Evolutionary conservation across 37 sponge, comb jelly and placozoan genomes (phyloP).

Genomic region (Petrosia ficiformis): DNA sequence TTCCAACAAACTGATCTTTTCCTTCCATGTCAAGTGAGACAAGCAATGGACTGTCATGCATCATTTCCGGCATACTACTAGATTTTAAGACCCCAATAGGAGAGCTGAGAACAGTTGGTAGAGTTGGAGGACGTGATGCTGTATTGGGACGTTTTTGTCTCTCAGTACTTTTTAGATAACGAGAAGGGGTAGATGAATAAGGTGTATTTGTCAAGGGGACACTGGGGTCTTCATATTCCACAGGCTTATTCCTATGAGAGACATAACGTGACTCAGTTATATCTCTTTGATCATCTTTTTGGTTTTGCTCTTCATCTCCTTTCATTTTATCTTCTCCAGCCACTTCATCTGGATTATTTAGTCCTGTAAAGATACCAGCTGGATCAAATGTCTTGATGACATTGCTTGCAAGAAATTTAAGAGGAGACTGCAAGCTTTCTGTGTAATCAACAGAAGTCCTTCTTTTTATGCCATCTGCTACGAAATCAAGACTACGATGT

Average conservation of each 20-base stretch:
- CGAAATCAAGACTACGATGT: not conserved
- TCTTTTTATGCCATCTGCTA: not conserved
- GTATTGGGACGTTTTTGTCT: not conserved
- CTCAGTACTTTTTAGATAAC: not conserved
- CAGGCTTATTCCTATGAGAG: not conserved
- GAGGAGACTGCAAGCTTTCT: not conserved
- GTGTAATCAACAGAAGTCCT: not conserved
- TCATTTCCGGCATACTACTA: not conserved
- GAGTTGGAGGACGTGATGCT: not conserved
- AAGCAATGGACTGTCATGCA: not conserved
- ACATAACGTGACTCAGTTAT: not conserved
- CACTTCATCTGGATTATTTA: not conserved
- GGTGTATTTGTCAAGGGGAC: not conserved
- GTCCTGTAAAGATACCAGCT: not conserved
- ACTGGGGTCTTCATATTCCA: not conserved
- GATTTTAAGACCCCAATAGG: not conserved
- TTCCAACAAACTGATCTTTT: slow-evolving; percentile 13
- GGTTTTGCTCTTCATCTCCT: not conserved
- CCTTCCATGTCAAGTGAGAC: not conserved
- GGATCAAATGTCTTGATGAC: not conserved
- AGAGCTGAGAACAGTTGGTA: not conserved
- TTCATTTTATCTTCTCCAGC: not conserved
- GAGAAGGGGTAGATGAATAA: not conserved
- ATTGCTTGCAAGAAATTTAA: not conserved
- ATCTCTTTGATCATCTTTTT: too few relatives aligned